These are phyloP conservation scores for Caenorhabditis sp. DNA, from an alignment of 2,888 invertebrate genomes.

Conservation along the genomic window DNA sequence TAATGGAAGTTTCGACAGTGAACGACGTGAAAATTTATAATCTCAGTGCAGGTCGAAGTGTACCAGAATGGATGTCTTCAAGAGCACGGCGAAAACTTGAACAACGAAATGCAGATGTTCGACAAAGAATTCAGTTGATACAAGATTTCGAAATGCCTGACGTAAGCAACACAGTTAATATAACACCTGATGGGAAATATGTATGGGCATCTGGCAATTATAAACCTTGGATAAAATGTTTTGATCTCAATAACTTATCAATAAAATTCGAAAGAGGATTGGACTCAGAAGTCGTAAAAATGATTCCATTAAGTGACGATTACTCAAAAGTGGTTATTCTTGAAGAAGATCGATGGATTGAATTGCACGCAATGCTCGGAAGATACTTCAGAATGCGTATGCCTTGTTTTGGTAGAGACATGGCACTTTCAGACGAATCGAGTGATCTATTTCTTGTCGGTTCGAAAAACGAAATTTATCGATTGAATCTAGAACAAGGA, in stretches of 20 bases:
- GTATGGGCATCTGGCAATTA: slow-evolving; percentile 88
- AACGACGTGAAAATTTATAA: slow-evolving; percentile 98
- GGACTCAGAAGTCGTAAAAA: slow-evolving; percentile 93
- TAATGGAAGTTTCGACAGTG: slow-evolving; percentile 72
- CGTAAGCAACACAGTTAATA: slow-evolving; percentile 83
- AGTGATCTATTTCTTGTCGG: slow-evolving; percentile 93
- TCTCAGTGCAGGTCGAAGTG: slow-evolving; percentile 91
- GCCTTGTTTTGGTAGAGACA: slow-evolving; percentile 92
- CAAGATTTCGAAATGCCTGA: slow-evolving; percentile 99
- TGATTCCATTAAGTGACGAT: slow-evolving; percentile 90
- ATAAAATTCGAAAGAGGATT: slow-evolving; percentile 97
- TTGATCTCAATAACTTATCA: slow-evolving; percentile 91
- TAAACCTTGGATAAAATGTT: slow-evolving; percentile 94
- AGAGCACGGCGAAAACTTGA: slow-evolving; percentile 72
- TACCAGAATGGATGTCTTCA: slow-evolving; percentile 82
- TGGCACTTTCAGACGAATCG: slow-evolving; percentile 86
- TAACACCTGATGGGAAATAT: slow-evolving; percentile 90
- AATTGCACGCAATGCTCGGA: slow-evolving; percentile 93
- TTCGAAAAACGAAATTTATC: slow-evolving; percentile 84
- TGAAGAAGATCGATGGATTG: slow-evolving; percentile 88
- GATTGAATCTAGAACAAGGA: slow-evolving; percentile 93
- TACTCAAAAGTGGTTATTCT: slow-evolving; percentile 92
- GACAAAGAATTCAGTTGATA: slow-evolving; percentile 90
- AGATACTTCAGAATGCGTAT: slow-evolving; percentile 88
- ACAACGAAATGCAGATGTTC: slow-evolving; percentile 77